Evolutionary conservation across 2,113 vertebrate genomes (phyloP).

Genomic region (Calidris pugnax): DNA sequence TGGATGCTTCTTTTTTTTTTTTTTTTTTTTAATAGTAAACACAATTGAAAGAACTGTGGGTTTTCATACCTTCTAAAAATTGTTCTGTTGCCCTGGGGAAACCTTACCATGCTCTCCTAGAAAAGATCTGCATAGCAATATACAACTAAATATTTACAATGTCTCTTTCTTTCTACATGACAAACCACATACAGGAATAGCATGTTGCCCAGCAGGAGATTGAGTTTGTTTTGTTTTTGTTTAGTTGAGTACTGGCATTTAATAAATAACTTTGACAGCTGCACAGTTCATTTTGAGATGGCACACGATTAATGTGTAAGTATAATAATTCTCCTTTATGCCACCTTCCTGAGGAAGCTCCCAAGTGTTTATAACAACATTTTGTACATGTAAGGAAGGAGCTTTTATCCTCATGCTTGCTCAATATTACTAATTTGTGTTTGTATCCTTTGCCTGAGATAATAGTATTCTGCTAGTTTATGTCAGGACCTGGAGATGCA

Average conservation of each 20-base stretch:
- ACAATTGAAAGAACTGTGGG: neutral
- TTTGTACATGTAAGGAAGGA: neutral
- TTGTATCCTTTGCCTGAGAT: neutral
- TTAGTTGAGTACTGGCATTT: neutral
- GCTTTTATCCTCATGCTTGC: neutral
- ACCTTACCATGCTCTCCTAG: neutral
- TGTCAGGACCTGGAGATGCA: neutral
- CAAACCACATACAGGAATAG: neutral
- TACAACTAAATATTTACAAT: neutral
- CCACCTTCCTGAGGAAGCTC: neutral
- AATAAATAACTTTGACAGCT: slow-evolving; percentile 1
- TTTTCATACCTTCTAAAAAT: neutral
- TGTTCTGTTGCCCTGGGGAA: neutral
- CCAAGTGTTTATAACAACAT: neutral
- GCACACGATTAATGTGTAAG: neutral
- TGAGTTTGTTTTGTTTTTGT: neutral
- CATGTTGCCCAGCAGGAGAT: neutral
- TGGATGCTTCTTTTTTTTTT: neutral
- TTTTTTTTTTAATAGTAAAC: neutral
- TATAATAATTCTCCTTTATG: neutral
- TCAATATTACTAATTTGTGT: neutral
- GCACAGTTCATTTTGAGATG: neutral
- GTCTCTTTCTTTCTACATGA: neutral
- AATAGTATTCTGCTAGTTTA: neutral
- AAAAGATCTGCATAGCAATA: neutral